Conservation (phyloP, 2,888 invertebrate species). For the Escarpia spicata region DNA sequence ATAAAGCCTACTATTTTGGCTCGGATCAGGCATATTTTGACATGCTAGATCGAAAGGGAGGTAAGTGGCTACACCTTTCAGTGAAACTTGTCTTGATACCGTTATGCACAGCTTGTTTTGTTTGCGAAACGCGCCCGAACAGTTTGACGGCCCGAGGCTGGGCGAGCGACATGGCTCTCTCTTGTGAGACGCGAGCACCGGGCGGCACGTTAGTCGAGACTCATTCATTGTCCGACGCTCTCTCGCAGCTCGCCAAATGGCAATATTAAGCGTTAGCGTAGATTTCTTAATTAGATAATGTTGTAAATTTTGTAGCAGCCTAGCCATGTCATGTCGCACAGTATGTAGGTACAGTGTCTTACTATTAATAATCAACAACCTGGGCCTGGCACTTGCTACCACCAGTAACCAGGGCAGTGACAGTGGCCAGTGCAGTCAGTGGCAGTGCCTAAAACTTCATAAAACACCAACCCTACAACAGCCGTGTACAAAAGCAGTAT, state of each 20-base stretch:
- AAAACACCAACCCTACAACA: not conserved
- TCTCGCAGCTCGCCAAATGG: not conserved
- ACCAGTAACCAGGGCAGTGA: not conserved
- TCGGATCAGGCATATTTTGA: not conserved
- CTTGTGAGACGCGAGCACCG: not conserved
- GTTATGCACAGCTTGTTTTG: conserved; percentile 6
- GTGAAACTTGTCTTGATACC: not conserved
- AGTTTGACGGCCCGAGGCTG: conserved; percentile 9
- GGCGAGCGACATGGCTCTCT: not conserved
- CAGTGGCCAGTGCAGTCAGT: not conserved
- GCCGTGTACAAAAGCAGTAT: not conserved
- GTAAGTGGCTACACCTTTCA: not conserved
- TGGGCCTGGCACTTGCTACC: not conserved
- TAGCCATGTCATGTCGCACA: not conserved
- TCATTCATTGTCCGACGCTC: not conserved
- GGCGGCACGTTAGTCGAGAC: not conserved
- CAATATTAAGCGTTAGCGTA: not conserved
- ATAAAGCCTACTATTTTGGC: not conserved
- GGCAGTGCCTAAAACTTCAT: not conserved
- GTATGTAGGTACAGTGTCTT: too few relatives aligned
- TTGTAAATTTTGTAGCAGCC: not conserved
- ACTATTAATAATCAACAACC: not conserved
- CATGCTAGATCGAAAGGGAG: not conserved
- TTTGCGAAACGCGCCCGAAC: not conserved
- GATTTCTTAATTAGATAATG: not conserved